Evolutionary conservation across 2,113 vertebrate species (phyloP).

Genomic region (Reinhardtius hippoglossoides): DNA sequence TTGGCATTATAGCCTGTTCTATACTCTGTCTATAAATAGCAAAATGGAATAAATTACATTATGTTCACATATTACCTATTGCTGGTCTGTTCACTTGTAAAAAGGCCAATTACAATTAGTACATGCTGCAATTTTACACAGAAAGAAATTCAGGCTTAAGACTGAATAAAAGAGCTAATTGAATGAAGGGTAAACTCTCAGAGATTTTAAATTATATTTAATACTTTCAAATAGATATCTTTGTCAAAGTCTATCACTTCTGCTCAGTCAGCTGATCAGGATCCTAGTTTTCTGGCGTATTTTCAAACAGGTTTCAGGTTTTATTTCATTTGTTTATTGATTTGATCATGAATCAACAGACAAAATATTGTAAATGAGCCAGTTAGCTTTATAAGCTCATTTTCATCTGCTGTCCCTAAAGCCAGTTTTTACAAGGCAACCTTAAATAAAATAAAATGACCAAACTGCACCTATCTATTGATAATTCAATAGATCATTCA

Average conservation of each 20-base stretch:
- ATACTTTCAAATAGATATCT: not conserved
- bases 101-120: not conserved
- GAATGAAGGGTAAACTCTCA: not conserved
- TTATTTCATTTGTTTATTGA: not conserved
- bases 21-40: not conserved
- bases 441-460: no score
- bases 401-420: no score
- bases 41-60: conserved; percentile 15
- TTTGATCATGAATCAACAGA: not conserved
- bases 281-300: not conserved
- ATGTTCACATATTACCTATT: not conserved
- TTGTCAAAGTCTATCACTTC: not conserved
- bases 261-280: not conserved
- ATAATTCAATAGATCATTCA: no score
- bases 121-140: not conserved
- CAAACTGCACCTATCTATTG: not conserved
- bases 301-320: not conserved
- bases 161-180: not conserved
- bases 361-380: no score
- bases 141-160: not conserved
- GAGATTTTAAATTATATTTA: not conserved
- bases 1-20: not conserved
- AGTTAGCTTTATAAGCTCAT: no score
- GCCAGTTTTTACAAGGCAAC: no score
- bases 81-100: not conserved